These are phyloP conservation scores for Onychostoma macrolepis DNA, from an alignment of 2,113 vertebrate genomes.

Conservation along the genomic window DNA sequence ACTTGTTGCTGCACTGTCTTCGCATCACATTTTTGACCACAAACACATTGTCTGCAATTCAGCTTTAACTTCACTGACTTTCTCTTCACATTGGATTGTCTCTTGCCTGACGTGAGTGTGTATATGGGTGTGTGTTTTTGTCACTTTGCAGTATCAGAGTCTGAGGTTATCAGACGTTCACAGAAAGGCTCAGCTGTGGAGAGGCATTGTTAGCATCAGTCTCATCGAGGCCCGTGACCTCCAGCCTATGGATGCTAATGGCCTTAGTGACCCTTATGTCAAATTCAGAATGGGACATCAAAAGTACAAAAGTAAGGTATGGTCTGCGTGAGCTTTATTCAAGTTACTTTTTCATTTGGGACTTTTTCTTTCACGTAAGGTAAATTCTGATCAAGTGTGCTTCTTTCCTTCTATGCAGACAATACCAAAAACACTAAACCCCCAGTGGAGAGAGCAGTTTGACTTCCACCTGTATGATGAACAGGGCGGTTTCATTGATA, in stretches of 20 bases:
- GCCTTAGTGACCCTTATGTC: constrained; percentile 92
- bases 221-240: constrained; percentile 89
- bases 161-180: constrained; percentile 91
- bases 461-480: constrained; percentile 98
- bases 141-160: constrained; percentile 86
- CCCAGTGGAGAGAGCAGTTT: constrained; percentile 98
- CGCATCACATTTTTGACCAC: background rate
- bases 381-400: background rate
- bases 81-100: constrained; percentile 31
- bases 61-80: constrained; percentile 7
- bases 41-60: background rate
- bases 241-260: constrained; percentile 92
- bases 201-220: constrained; percentile 93
- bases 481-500: constrained; percentile 89
- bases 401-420: constrained; percentile 75
- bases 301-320: constrained; percentile 99
- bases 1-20: background rate
- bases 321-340: background rate
- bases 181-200: constrained; percentile 92
- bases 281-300: constrained; percentile 95
- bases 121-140: constrained; percentile 48
- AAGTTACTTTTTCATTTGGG: background rate
- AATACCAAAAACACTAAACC: constrained; percentile 93
- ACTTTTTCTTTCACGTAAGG: background rate
- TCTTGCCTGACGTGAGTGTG: constrained; percentile 30